Base-by-base conservation (phyloP, 1,140 invertebrate genomes). In the Mamestra configurata region DNA sequence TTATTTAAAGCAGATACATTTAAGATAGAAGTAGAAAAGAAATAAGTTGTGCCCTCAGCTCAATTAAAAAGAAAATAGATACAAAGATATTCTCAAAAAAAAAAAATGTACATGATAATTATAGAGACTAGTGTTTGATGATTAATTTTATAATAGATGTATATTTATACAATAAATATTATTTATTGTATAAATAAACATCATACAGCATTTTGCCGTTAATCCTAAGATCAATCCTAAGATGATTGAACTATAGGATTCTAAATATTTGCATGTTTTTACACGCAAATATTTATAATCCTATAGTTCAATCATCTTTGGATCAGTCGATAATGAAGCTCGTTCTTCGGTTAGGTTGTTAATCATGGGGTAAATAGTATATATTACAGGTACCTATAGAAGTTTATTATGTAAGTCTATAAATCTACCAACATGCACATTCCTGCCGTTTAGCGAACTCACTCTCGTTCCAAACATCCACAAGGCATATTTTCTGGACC, bases 381-480 rank as follows among this genome's bases (percentile, higher is more conserved):
- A 11, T 40, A 6, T 4, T 31, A 31, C 5, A 31, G 27, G 27
- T 31, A 31, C 27, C 27, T 1, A 31, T 31, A 31, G 27, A 5
- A 31, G 27, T 31, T 31, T 1, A 31, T 31, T 11, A 24, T 35
- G 15, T 13, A 18, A 11, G 3, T 18, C 31, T 61, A 15, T 37
- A 64, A 31, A 18, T 66, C 61, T 66, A 66, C 18, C 5, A 20
- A 13, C 61, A 66, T 40, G 61, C 61, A 66, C 61, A 66, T 66
- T 66, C 35, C 7, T 10, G n/a, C 10, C 1, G 18, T 66, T 40
- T 10, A 40, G n/a, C 35, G 40, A 66, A 35, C 61, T n/a, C 35
- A 22, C 61, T 66, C 18, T 40, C 35, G 35, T 22, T 40, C 8
- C 15, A 55, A 11, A 22, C 18, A 8, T n/a, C 24, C 22, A 27